Conservation (phyloP, 2,888 invertebrate species). For the Macaria liturata region DNA sequence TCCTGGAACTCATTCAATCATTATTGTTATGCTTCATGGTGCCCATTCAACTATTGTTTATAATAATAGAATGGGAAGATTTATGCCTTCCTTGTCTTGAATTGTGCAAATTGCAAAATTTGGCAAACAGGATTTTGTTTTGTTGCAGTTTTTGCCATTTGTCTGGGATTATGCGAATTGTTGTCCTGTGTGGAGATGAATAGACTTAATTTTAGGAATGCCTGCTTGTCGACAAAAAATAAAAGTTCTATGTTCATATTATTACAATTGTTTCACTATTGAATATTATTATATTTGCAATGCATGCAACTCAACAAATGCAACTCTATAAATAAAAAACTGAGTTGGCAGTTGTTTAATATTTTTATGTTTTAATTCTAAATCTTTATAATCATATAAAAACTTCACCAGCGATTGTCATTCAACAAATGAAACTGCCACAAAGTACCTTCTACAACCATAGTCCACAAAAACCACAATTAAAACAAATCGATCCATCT, state of each 20-base stretch:
- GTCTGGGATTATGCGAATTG: conserved; percentile 33
- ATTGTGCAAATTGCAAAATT: conserved; percentile 47
- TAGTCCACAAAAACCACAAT: conserved; percentile 5
- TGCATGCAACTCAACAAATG: no score
- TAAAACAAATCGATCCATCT: conserved; percentile 19
- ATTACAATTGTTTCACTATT: no score
- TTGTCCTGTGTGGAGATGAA: conserved; percentile 28
- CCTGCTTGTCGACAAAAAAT: not conserved
- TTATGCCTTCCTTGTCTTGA: conserved; percentile 38
- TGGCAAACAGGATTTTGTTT: conserved; percentile 37
- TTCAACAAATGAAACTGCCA: no score
- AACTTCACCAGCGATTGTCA: no score
- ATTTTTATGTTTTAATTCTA: no score
- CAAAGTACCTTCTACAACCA: no score
- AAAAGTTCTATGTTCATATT: no score
- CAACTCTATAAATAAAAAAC: no score
- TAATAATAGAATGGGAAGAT: conserved; percentile 35
- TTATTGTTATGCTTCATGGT: not conserved
- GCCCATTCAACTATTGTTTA: conserved; percentile 28
- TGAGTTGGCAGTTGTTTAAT: no score
- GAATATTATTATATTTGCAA: no score
- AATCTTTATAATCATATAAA: no score
- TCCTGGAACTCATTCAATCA: no score
- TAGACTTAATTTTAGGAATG: conserved; percentile 22
- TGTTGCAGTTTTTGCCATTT: conserved; percentile 42